Evolutionary conservation across 2,888 invertebrate genomes (phyloP).

Genomic region (Enchytraeus crypticus): DNA sequence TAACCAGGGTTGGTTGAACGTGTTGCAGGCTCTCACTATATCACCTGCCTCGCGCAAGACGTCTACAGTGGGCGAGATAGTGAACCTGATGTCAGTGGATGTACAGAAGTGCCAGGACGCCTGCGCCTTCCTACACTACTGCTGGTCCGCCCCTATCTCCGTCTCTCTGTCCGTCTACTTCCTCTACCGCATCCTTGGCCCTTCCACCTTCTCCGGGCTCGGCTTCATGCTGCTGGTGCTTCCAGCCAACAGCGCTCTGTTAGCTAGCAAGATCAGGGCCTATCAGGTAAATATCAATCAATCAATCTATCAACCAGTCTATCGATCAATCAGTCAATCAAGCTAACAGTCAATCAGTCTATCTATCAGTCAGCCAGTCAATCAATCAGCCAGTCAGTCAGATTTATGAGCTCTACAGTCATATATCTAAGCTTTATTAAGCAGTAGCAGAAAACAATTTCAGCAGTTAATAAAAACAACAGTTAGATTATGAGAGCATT

Average conservation of each 20-base stretch:
- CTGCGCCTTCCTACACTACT: slow-evolving; percentile 23
- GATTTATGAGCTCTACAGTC: no score
- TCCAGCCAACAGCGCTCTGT: slow-evolving; percentile 18
- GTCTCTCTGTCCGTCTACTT: slow-evolving; percentile 63
- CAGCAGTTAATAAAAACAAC: no score
- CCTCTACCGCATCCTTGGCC: slow-evolving; percentile 19
- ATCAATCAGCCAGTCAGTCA: no score
- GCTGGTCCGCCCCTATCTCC: slow-evolving; percentile 51
- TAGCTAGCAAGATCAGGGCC: slow-evolving; percentile 18
- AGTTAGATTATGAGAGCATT: no score
- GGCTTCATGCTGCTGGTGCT: slow-evolving; percentile 19
- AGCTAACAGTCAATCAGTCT: no score
- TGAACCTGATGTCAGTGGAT: slow-evolving; percentile 52
- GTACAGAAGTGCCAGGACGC: slow-evolving; percentile 36
- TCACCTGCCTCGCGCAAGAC: slow-evolving; percentile 47
- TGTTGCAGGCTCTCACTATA: slow-evolving; percentile 36
- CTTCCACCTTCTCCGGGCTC: slow-evolving; percentile 11
- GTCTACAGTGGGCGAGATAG: slow-evolving; percentile 53
- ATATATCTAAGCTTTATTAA: no score
- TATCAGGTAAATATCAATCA: slow-evolving; percentile 12
- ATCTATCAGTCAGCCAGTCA: no score
- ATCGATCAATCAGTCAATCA: no score
- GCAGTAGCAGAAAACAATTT: neutral
- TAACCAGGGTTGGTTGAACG: no score
- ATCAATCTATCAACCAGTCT: neutral